Conservation (phyloP, 2,113 vertebrate species). For the Pristiophorus japonicus region DNA sequence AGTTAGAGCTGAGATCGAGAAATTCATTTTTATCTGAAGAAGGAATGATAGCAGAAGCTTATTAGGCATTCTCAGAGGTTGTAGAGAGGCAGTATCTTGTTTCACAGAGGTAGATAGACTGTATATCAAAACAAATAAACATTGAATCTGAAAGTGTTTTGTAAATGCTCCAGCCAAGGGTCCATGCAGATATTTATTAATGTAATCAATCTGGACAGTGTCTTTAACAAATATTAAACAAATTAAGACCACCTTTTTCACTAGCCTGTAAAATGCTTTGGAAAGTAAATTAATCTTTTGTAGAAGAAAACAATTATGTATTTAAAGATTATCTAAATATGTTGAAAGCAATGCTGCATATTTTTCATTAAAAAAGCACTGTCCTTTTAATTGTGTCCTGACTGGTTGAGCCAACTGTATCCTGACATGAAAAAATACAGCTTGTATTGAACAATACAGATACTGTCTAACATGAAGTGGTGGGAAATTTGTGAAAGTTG, state of each 20-base stretch:
- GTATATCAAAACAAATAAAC: slow-evolving; percentile 16
- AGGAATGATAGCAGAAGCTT: background rate
- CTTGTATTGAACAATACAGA: slow-evolving; percentile 12
- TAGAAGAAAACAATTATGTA: slow-evolving; percentile 13
- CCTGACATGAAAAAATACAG: background rate
- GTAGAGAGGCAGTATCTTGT: slow-evolving; percentile 13
- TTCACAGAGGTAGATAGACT: background rate
- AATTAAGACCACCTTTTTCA: slow-evolving; percentile 29
- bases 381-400: no score
- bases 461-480: slow-evolving; percentile 27
- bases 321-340: slow-evolving; percentile 33
- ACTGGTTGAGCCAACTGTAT: no score
- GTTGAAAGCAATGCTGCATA: slow-evolving; percentile 26
- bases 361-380: background rate
- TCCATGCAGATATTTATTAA: slow-evolving; percentile 24
- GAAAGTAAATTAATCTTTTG: slow-evolving; percentile 36
- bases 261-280: slow-evolving; percentile 35
- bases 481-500: background rate
- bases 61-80: background rate
- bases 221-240: slow-evolving; percentile 31
- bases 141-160: background rate
- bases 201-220: slow-evolving; percentile 9
- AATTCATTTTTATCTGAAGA: background rate
- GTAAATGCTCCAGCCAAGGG: slow-evolving; percentile 13
- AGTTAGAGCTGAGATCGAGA: background rate